Conservation (phyloP, 1,140 invertebrate genomes). For the Lepidurus packardi region DNA sequence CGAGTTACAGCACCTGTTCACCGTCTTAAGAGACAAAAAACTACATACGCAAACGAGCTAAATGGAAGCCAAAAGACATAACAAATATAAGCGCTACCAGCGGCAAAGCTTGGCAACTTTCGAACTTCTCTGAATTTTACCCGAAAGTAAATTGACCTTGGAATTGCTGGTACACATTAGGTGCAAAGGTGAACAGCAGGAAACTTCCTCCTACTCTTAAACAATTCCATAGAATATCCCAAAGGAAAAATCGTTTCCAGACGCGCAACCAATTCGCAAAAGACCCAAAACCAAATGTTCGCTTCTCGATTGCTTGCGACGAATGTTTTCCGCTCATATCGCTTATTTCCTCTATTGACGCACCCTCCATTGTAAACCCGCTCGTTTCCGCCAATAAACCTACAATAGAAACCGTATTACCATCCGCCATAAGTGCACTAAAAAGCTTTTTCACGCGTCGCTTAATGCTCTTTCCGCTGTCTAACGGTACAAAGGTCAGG, state of each 20-base stretch:
- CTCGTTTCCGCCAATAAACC: neutral
- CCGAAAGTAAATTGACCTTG: conserved; percentile 17
- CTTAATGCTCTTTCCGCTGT: neutral
- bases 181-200: conserved; percentile 29
- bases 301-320: neutral
- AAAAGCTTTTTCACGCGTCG: neutral
- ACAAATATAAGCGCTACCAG: neutral
- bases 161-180: conserved; percentile 29
- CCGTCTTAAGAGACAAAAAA: no score
- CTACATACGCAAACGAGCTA: neutral
- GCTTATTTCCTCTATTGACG: neutral
- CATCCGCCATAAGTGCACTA: neutral
- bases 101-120: neutral
- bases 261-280: conserved; percentile 23
- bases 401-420: neutral
- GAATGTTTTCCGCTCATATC: neutral
- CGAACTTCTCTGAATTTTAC: neutral
- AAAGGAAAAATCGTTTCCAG: conserved; percentile 30
- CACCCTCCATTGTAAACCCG: neutral
- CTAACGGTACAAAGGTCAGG: neutral
- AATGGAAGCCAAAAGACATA: neutral
- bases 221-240: conserved; percentile 27
- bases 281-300: conserved; percentile 28
- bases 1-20: no score
- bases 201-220: conserved; percentile 24